These are phyloP conservation scores for Oligia fasciuncula DNA, from an alignment of 2,888 invertebrate genomes.

Conservation along the genomic window DNA sequence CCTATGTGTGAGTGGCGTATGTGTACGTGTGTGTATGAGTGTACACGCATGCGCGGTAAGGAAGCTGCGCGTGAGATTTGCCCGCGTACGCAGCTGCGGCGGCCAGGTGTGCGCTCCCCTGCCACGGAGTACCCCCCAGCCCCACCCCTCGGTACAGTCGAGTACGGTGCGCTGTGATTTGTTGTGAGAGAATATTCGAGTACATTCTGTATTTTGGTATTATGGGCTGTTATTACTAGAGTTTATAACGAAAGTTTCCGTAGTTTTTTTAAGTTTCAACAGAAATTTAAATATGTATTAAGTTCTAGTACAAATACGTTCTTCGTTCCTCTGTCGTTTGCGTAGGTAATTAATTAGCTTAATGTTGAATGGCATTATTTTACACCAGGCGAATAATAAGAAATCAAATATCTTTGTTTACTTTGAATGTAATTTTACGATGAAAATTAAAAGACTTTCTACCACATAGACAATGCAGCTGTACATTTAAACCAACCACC, in stretches of 20 bases:
- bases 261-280: neutral
- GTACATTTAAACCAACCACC: conserved; percentile 10
- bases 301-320: neutral
- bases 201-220: conserved; percentile 1
- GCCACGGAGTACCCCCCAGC: conserved; percentile 74
- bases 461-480: neutral
- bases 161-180: conserved; percentile 63
- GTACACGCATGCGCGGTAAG: conserved; percentile 85
- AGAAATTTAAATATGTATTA: neutral
- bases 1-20: conserved; percentile 25
- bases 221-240: neutral
- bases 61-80: conserved; percentile 90
- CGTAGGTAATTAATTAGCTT: neutral
- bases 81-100: conserved; percentile 87
- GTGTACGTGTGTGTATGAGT: conserved; percentile 60
- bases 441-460: neutral
- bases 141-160: conserved; percentile 78
- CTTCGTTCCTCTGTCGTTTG: neutral
- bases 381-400: neutral
- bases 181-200: conserved; percentile 36
- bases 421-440: neutral
- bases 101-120: conserved; percentile 87
- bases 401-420: too few species aligned
- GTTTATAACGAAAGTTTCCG: neutral
- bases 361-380: neutral